Conservation (phyloP, 2,113 vertebrate species). For the Callaeas wilsoni region DNA sequence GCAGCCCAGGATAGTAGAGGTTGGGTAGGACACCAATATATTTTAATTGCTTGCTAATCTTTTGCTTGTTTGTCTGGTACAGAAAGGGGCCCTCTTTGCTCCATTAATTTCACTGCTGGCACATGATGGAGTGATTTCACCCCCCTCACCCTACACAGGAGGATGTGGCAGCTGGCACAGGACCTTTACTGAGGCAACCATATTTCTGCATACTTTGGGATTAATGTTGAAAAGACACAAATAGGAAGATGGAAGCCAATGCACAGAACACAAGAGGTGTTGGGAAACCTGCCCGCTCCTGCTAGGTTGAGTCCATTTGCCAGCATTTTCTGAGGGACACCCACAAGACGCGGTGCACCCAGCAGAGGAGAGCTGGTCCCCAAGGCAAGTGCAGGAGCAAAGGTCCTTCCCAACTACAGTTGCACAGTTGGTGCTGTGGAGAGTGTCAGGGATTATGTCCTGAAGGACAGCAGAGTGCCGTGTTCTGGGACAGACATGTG, state of each 20-base stretch:
- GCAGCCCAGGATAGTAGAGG: neutral
- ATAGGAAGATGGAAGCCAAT: neutral
- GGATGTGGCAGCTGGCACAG: neutral
- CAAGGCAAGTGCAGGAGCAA: neutral
- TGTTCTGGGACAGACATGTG: neutral
- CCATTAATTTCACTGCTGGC: neutral
- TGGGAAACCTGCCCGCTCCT: neutral
- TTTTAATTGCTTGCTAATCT: constrained; percentile 3
- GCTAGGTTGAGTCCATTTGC: neutral
- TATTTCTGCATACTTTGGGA: neutral
- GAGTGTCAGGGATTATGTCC: neutral
- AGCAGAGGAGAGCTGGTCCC: neutral
- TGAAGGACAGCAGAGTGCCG: neutral
- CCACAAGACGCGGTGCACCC: neutral
- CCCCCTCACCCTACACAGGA: neutral
- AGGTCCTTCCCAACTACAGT: neutral
- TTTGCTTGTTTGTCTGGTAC: neutral
- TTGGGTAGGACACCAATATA: neutral
- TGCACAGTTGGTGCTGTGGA: neutral
- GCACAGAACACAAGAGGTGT: neutral
- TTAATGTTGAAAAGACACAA: neutral
- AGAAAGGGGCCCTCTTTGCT: neutral
- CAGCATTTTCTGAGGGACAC: neutral
- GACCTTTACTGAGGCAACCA: neutral
- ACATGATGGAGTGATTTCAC: neutral